Evolutionary conservation across 2,797 vertebrate genomes (phyloP), one percentile per base, ranked within the genome.

Genomic region (Octomys mimax): DNA sequence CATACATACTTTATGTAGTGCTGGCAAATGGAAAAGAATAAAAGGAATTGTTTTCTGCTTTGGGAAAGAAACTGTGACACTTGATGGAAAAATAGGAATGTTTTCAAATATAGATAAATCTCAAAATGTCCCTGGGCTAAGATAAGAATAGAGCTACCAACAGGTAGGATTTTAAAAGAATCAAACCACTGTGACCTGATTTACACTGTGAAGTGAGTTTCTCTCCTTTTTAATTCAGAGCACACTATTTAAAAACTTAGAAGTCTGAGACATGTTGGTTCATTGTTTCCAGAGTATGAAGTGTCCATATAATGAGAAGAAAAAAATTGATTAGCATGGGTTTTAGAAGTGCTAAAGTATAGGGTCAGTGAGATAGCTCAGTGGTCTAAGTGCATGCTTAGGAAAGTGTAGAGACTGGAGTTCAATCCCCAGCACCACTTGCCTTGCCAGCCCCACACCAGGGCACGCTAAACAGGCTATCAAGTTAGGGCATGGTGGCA

Each of bases 171-270:
- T 71, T 85, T 89, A 94, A 88, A 46, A 64, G 52, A 87, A 84
- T 68, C 70, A 75, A 78, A 85, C 62, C 42, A 16, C 9, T 82
- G 52, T 75, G 92, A 82, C 9, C 66, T 71, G 73, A 52, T 84
- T 89, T 97, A 4, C 10, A 83, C 18, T 22, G 66, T 91, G 87
- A 19, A 87, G 21, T 83, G 89, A 73, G 77, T 49, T 26, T 92
- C 96, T 83, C 91, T 82, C 18, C 26, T 96, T 95, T 94, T 14
- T 94, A 77, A 75, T 92, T 95, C 61, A 97, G 87, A 92, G 49
- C 13, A 28, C 3, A 12, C 4, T 39, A 42, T 84, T 94, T 84
- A n/a, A 88, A 85, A 96, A 64, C 14, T 16, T 91, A 42, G 46
- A 10, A 14, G 2, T 91, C 57, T 87, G 93, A 79, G 70, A 82